Evolutionary conservation across 2,888 invertebrate species (phyloP).

Genomic region (Cosmia trapezina): DNA sequence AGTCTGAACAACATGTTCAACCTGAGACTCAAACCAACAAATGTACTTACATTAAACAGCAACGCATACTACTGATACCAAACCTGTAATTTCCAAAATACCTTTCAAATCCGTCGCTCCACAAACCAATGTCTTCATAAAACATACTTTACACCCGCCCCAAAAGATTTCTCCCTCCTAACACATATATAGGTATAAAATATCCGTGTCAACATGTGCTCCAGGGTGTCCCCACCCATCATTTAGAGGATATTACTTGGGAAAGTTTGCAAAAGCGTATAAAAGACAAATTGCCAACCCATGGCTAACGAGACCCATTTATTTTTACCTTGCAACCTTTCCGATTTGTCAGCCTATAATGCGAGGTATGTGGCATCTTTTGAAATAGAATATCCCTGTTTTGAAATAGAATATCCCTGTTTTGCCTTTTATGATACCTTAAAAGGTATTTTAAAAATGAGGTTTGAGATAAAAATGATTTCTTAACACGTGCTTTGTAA

Average conservation of each 20-base stretch:
- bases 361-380: constrained; percentile 1
- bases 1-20: too few relatives aligned
- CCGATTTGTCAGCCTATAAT: constrained; percentile 41
- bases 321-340: constrained; percentile 53
- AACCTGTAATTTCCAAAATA: neutral
- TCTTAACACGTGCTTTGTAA: neutral
- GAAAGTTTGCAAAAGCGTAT: constrained; percentile 51
- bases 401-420: constrained; percentile 13
- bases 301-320: constrained; percentile 58
- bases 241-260: constrained; percentile 41
- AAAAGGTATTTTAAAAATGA: neutral
- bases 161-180: constrained; percentile 28
- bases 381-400: constrained; percentile 14
- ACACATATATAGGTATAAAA: constrained; percentile 2
- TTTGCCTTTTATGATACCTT: neutral
- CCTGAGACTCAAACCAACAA: too few relatives aligned
- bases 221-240: constrained; percentile 20
- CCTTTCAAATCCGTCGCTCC: constrained; percentile 7
- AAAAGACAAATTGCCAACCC: constrained; percentile 52
- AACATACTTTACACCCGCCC: constrained; percentile 10
- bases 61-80: neutral
- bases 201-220: constrained; percentile 29
- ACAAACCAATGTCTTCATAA: constrained; percentile 21
- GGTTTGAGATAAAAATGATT: neutral
- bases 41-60: too few relatives aligned